Percentiles rank a stretch among this genome's conserved stretches.
Conservation (phyloP, 2,113 vertebrate genomes). For the Clarias magur region DNA sequence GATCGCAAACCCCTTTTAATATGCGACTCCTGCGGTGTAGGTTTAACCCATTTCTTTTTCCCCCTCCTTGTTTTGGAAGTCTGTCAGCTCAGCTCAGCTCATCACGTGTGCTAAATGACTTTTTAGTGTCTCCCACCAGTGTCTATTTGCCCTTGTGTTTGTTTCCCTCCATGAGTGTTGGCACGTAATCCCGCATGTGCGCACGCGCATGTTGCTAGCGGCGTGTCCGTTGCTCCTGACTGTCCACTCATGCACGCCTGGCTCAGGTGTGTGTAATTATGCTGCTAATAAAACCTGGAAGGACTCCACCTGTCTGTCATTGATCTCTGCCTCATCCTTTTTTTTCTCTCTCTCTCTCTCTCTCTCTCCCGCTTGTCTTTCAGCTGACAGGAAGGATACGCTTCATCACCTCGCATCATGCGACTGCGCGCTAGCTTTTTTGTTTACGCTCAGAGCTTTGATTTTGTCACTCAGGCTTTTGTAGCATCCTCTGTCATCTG, state of each 20-base stretch:
- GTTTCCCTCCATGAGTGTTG: constrained; percentile 51
- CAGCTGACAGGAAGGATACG: constrained; percentile 30
- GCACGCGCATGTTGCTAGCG: constrained; percentile 4
- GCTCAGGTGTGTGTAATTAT: constrained; percentile 77
- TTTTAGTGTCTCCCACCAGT: constrained; percentile 32
- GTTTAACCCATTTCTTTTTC: constrained; percentile 24
- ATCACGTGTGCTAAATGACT: constrained; percentile 23
- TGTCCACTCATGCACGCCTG: constrained; percentile 50
- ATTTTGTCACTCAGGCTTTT: neutral
- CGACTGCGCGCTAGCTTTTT: neutral
- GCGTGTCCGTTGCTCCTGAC: constrained; percentile 39
- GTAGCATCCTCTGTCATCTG: neutral
- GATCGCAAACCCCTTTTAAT: constrained; percentile 65
- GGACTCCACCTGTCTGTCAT: constrained; percentile 72
- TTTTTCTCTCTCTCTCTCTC: constrained; percentile 11
- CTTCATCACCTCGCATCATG: constrained; percentile 43
- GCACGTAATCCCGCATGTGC: constrained; percentile 44
- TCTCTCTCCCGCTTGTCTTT: constrained; percentile 19
- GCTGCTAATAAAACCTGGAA: constrained; percentile 73
- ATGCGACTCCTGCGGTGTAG: neutral
- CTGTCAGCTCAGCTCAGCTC: constrained; percentile 9
- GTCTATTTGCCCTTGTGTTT: constrained; percentile 33
- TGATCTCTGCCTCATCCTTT: constrained; percentile 60
- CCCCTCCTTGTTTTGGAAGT: neutral
- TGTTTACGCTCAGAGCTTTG: constrained; percentile 22